Evolutionary conservation across 1,140 invertebrate genomes (phyloP).

Genomic region (Bombus vancouverensis): DNA sequence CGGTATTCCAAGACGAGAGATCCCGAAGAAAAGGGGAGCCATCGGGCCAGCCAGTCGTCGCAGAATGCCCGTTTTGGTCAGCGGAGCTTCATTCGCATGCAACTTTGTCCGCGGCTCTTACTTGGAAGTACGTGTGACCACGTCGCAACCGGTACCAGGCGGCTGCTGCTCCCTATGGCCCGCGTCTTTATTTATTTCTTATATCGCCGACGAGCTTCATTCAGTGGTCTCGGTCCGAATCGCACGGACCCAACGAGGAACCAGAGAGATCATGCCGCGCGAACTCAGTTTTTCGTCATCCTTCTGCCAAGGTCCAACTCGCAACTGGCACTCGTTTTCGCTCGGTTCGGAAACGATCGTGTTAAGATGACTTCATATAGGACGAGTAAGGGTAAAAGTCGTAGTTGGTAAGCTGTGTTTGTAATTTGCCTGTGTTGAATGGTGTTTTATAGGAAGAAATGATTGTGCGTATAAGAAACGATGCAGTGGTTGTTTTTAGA

Average conservation of each 20-base stretch:
- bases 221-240: slow-evolving; percentile 42
- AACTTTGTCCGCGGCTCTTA: slow-evolving; percentile 69
- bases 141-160: slow-evolving; percentile 58
- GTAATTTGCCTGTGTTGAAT: not conserved
- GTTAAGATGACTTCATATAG: slow-evolving; percentile 14
- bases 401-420: not conserved
- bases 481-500: too few relatives aligned
- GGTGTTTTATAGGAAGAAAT: not conserved
- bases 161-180: slow-evolving; percentile 20
- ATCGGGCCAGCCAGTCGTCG: slow-evolving; percentile 58
- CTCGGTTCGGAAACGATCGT: not conserved
- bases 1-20: slow-evolving; percentile 66
- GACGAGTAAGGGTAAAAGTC: not conserved
- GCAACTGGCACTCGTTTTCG: not conserved
- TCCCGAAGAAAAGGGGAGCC: slow-evolving; percentile 67
- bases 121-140: slow-evolving; percentile 69
- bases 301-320: not conserved
- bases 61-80: slow-evolving; percentile 67
- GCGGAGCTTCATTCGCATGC: slow-evolving; percentile 74
- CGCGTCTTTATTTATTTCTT: slow-evolving; percentile 50
- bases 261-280: not conserved
- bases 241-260: not conserved
- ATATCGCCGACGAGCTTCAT: slow-evolving; percentile 41
- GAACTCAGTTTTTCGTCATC: not conserved
- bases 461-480: too few relatives aligned